Percentiles rank a stretch among this genome's conserved stretches.
phyloP scores from a whole-genome alignment of 2,797 vertebrate species.

The Eulemur rubriventer region DNA sequence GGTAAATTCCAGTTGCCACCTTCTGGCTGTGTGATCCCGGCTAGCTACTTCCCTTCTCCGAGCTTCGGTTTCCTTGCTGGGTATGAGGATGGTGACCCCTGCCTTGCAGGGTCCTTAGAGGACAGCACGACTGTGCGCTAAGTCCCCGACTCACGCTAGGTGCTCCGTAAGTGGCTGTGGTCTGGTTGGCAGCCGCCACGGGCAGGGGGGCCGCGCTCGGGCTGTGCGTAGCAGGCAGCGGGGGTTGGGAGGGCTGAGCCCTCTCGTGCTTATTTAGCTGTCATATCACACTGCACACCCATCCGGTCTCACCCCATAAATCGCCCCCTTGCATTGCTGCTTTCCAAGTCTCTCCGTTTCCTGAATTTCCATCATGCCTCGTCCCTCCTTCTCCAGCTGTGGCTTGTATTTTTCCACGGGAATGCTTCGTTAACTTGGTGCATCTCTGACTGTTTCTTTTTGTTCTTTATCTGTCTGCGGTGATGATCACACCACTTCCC shows the following conservation, averaged over 20 bases:
- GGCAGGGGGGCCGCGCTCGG: rapidly evolving
- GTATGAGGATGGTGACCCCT: not conserved
- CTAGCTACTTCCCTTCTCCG: not conserved
- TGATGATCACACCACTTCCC: not conserved
- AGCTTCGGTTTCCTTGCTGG: not conserved
- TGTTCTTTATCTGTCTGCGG: not conserved
- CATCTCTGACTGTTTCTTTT: not conserved
- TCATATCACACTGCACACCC: not conserved
- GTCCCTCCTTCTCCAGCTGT: slow-evolving; percentile 9
- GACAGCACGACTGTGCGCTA: too few species aligned
- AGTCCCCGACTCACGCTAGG: not conserved
- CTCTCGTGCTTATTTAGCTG: not conserved
- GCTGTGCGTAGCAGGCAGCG: rapidly evolving
- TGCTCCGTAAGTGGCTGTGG: not conserved
- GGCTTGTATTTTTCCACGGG: slow-evolving; percentile 39
- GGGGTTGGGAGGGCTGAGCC: not conserved
- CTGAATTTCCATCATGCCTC: not conserved
- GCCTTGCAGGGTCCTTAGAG: not conserved
- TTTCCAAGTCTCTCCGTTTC: slow-evolving; percentile 48
- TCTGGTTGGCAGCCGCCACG: not conserved
- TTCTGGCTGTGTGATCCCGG: not conserved
- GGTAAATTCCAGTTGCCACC: not conserved
- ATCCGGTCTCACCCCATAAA: slow-evolving; percentile 53
- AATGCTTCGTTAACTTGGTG: not conserved
- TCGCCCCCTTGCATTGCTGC: not conserved